These are phyloP conservation scores for Opisthocomus hoazin DNA, from an alignment of 2,113 vertebrate genomes.

Conservation along the genomic window DNA sequence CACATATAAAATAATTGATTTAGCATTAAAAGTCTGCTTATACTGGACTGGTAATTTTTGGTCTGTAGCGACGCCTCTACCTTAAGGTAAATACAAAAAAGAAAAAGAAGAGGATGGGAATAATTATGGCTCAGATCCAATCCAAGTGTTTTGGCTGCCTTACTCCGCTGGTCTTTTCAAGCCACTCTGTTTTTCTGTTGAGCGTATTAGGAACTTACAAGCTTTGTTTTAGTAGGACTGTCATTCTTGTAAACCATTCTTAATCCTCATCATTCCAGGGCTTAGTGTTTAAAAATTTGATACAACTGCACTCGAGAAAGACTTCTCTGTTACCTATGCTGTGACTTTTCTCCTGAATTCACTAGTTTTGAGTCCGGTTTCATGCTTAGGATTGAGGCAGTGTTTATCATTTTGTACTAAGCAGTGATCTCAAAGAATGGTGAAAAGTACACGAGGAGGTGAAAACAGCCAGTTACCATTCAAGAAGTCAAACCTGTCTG, in stretches of 20 bases:
- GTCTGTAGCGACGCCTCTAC: not conserved
- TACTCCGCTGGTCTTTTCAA: not conserved
- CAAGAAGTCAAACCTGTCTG: not conserved
- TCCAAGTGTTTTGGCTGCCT: not conserved
- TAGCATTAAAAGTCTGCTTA: not conserved
- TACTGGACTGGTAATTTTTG: not conserved
- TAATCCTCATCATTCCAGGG: not conserved
- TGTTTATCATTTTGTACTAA: not conserved
- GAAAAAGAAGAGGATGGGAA: not conserved
- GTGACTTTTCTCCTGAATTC: not conserved
- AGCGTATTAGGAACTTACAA: not conserved
- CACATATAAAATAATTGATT: not conserved
- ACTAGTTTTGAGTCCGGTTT: not conserved
- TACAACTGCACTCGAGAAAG: not conserved
- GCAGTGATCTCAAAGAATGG: not conserved
- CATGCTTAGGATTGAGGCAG: not conserved
- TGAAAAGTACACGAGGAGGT: not conserved
- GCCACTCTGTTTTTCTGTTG: not conserved
- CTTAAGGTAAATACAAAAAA: not conserved
- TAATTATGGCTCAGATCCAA: not conserved
- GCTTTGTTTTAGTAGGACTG: not conserved
- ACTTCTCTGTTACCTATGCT: not conserved
- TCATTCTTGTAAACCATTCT: fast-evolving
- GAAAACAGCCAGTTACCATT: not conserved
- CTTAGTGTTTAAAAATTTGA: not conserved